Evolutionary conservation across 2,888 invertebrate genomes (phyloP).

Genomic region (Brachycybe producta): DNA sequence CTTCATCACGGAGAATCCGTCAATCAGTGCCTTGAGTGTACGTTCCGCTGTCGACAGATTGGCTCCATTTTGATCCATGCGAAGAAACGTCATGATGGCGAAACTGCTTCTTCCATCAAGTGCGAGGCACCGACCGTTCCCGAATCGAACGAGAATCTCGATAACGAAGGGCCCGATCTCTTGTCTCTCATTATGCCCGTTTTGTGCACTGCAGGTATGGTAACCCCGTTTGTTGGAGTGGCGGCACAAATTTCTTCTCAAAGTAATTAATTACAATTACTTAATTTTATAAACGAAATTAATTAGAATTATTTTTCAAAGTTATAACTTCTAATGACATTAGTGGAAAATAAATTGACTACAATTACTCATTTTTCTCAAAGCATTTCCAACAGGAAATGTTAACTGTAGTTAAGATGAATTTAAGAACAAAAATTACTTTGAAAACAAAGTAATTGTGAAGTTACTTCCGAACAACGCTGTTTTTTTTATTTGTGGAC

Average conservation of each 20-base stretch:
- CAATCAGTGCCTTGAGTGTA: slow-evolving; percentile 11
- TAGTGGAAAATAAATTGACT: not conserved
- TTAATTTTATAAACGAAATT: no score
- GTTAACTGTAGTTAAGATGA: no score
- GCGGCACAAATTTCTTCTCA: no score
- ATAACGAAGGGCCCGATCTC: slow-evolving; percentile 6
- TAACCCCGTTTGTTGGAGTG: no score
- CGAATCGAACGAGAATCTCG: not conserved
- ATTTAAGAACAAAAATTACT: no score
- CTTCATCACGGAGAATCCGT: not conserved
- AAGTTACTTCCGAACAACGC: no score
- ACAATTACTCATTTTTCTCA: no score
- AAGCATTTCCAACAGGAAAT: not conserved
- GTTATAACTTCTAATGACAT: not conserved
- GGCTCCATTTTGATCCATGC: slow-evolving; percentile 1
- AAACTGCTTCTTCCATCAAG: no score
- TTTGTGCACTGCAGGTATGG: not conserved
- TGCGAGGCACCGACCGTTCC: not conserved
- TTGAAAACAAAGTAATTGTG: no score
- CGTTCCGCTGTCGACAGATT: not conserved
- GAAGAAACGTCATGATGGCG: not conserved
- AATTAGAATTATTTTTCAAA: no score
- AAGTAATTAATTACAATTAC: no score
- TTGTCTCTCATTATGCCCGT: slow-evolving; percentile 3
- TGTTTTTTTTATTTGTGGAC: no score